Evolutionary conservation across 1,140 invertebrate genomes (phyloP).

Genomic region (Bombus terrestris): DNA sequence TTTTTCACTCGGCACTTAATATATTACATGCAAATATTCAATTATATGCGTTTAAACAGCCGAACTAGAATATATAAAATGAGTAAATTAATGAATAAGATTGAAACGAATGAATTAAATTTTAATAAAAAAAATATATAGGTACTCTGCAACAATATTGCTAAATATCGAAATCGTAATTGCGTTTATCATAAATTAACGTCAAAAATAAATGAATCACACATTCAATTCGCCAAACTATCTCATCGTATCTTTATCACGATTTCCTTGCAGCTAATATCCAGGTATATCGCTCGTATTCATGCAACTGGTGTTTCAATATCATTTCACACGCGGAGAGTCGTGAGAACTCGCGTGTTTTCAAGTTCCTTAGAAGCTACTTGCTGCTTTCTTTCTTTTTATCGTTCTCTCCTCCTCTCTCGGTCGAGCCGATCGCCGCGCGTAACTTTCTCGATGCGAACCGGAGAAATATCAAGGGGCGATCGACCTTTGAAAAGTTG

Average conservation of each 20-base stretch:
- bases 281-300: neutral
- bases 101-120: neutral
- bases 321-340: conserved; percentile 6
- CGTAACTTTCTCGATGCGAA: conserved; percentile 53
- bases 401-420: neutral
- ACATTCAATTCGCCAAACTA: neutral
- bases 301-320: conserved; percentile 22
- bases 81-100: neutral
- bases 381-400: conserved; percentile 3
- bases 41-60: neutral
- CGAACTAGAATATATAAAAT: neutral
- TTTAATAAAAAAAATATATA: neutral
- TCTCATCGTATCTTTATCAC: neutral
- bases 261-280: neutral
- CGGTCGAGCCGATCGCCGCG: neutral
- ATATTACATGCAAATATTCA: neutral
- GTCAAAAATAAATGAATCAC: neutral
- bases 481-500: conserved; percentile 63
- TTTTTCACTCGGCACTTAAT: neutral
- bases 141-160: neutral
- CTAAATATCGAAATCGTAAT: neutral
- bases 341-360: conserved; percentile 50
- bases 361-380: neutral
- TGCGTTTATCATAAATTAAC: too few species aligned
- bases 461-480: conserved; percentile 46